A percentile compares a stretch with the other conserved stretches of the same genome.
These are phyloP conservation scores for Acanthornis magna DNA, from an alignment of 2,797 vertebrate species.

Conservation along the genomic window DNA sequence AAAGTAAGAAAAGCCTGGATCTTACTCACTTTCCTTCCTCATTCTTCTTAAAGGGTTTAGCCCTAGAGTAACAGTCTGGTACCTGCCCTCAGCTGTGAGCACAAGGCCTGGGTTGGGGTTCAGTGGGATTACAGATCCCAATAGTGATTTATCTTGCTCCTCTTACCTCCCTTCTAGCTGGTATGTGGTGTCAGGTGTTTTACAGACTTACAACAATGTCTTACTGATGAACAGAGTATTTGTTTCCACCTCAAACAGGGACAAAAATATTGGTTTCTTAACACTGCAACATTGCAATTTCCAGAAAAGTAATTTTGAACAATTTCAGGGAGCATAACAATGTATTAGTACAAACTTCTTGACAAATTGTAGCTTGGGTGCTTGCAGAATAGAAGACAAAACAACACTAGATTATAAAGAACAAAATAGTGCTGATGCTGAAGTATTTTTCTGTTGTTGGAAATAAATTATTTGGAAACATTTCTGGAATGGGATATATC, in stretches of 20 bases:
- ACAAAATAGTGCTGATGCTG: neutral
- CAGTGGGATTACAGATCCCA: neutral
- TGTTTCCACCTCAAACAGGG: neutral
- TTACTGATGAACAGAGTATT: neutral
- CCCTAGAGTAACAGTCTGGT: neutral
- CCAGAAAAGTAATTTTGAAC: neutral
- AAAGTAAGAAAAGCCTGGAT: neutral
- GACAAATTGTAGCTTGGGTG: neutral
- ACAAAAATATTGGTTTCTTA: neutral
- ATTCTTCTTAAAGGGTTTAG: neutral
- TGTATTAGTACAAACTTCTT: neutral
- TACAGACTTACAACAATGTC: neutral
- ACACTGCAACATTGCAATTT: rapidly evolving
- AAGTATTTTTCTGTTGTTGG: neutral
- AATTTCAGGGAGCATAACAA: neutral
- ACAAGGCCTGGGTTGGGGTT: neutral
- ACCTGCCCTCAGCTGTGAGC: neutral
- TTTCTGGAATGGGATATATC: neutral
- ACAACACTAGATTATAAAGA: neutral
- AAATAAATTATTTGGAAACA: neutral
- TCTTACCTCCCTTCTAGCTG: neutral
- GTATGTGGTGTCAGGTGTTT: neutral
- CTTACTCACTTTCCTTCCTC: neutral
- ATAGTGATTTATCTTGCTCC: neutral
- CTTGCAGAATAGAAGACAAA: neutral